Percentiles rank a stretch among this genome's conserved stretches.
Evolutionary conservation across 2,113 vertebrate species (phyloP).

Genomic region (Seriola quinqueradiata): DNA sequence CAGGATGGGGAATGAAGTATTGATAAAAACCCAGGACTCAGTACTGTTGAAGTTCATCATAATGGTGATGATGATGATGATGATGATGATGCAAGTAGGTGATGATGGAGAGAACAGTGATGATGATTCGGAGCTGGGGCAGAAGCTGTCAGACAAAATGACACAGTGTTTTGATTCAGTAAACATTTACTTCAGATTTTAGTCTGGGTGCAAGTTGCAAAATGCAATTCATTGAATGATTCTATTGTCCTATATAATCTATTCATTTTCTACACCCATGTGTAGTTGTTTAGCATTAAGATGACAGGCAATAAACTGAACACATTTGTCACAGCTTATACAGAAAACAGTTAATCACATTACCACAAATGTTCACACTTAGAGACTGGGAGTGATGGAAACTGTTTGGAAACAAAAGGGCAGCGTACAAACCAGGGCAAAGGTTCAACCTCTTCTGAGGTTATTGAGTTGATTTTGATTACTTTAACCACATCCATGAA

Average conservation of each 20-base stretch:
- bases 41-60: slow-evolving; percentile 67
- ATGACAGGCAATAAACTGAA: neutral
- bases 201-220: neutral
- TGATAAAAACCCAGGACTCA: slow-evolving; percentile 65
- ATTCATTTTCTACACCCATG: neutral
- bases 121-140: neutral
- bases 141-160: slow-evolving; percentile 43
- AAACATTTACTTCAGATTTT: neutral
- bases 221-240: neutral
- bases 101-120: slow-evolving; percentile 9
- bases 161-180: slow-evolving; percentile 1
- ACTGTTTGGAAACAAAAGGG: neutral
- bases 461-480: neutral
- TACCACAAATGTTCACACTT: neutral
- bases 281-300: neutral
- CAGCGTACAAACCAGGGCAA: neutral
- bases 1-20: slow-evolving; percentile 64
- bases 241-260: neutral
- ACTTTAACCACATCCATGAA: too few species aligned
- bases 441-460: too few species aligned
- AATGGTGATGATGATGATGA: slow-evolving; percentile 12
- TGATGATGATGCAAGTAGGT: slow-evolving; percentile 1
- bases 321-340: neutral
- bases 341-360: too few species aligned
- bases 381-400: neutral